Conservation (phyloP, 2,888 invertebrate species). For the Acrocyrtus sp. region DNA sequence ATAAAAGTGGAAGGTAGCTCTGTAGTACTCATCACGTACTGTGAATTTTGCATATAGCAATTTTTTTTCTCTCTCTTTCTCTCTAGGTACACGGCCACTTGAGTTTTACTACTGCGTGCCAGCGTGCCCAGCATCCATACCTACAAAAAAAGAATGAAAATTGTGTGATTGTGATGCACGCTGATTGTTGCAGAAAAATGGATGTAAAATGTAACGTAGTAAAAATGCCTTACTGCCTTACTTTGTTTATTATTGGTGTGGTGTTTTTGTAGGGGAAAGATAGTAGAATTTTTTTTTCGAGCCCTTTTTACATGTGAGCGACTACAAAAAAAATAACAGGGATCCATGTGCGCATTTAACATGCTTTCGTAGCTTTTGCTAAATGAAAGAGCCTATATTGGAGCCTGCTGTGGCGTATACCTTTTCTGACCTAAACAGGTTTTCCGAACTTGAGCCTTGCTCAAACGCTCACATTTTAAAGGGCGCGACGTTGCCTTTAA, state of each 20-base stretch:
- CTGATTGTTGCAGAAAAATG: slow-evolving; percentile 29
- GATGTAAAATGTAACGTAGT: slow-evolving; percentile 8
- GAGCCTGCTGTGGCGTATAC: no score
- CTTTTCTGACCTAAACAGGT: slow-evolving; percentile 44
- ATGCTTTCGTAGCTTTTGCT: no score
- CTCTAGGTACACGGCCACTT: slow-evolving; percentile 1
- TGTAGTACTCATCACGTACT: no score
- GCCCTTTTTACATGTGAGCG: no score
- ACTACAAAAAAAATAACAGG: neutral
- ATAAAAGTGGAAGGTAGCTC: no score
- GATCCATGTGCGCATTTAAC: neutral
- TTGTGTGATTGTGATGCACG: neutral
- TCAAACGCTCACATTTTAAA: slow-evolving; percentile 40
- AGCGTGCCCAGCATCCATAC: neutral
- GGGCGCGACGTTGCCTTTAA: slow-evolving; percentile 35
- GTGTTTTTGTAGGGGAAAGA: neutral
- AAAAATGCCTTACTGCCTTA: slow-evolving; percentile 40
- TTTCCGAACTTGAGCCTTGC: slow-evolving; percentile 42
- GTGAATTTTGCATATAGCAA: no score
- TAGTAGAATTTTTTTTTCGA: no score
- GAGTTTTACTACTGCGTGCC: neutral
- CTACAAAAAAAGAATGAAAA: neutral
- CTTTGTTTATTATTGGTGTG: slow-evolving; percentile 25
- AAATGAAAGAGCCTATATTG: no score
- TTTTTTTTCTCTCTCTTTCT: neutral